These are phyloP conservation scores for Pammene fasciana DNA, from an alignment of 2,888 invertebrate species.

Conservation along the genomic window DNA sequence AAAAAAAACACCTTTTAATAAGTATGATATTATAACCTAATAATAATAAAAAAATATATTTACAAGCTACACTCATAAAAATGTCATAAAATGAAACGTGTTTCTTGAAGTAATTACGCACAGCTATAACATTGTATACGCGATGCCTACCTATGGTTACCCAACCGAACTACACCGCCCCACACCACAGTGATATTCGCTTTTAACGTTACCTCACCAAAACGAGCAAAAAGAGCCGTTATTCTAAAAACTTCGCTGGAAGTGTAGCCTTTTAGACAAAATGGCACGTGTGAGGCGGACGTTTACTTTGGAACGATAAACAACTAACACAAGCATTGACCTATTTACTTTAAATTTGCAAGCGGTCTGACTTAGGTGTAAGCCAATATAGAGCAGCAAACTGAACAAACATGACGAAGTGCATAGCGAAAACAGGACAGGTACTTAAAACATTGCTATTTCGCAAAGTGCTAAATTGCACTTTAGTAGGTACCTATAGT, in stretches of 20 bases:
- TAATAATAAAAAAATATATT: slow-evolving; percentile 18
- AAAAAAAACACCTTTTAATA: background rate
- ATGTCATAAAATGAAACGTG: slow-evolving; percentile 29
- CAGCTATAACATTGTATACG: slow-evolving; percentile 13
- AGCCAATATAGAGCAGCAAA: slow-evolving; percentile 18
- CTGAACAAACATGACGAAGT: slow-evolving; percentile 23
- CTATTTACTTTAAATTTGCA: slow-evolving; percentile 47
- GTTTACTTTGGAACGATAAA: slow-evolving; percentile 53
- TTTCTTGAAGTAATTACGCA: slow-evolving; percentile 35
- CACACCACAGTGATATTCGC: slow-evolving; percentile 22
- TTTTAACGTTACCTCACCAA: slow-evolving; percentile 16
- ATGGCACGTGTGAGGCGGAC: slow-evolving; percentile 51
- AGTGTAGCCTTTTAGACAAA: slow-evolving; percentile 56
- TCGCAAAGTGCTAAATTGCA: background rate
- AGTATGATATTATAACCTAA: background rate
- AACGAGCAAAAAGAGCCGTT: slow-evolving; percentile 47
- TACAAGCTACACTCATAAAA: slow-evolving; percentile 33
- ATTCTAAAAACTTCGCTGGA: slow-evolving; percentile 52
- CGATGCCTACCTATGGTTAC: slow-evolving; percentile 14
- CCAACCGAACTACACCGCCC: slow-evolving; percentile 22
- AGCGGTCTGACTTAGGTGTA: slow-evolving; percentile 13
- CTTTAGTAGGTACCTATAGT: too few species aligned
- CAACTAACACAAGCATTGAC: slow-evolving; percentile 52
- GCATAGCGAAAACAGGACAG: slow-evolving; percentile 6
- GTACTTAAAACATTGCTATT: slow-evolving; percentile 3